These are phyloP conservation scores for Fabriciana adippe DNA, from an alignment of 2,888 invertebrate genomes.

Conservation along the genomic window DNA sequence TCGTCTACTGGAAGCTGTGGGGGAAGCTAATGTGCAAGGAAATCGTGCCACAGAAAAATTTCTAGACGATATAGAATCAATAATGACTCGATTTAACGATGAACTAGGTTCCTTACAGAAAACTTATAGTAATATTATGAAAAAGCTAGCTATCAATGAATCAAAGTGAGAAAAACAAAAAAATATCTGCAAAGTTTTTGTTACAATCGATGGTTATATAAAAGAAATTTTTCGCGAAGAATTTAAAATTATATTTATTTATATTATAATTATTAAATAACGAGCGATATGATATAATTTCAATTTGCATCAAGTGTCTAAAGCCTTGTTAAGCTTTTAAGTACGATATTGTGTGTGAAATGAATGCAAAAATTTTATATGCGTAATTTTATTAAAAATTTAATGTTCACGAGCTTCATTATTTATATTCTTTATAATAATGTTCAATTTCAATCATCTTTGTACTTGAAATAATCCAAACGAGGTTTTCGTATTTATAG, in stretches of 20 bases:
- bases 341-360: too few species aligned
- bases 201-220: too few species aligned
- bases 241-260: too few species aligned
- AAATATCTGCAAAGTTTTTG: too few species aligned
- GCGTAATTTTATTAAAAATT: not conserved
- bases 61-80: slow-evolving; percentile 47
- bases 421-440: not conserved
- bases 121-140: slow-evolving; percentile 35
- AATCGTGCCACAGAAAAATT: slow-evolving; percentile 50
- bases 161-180: too few species aligned
- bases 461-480: slow-evolving; percentile 2
- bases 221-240: too few species aligned
- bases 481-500: slow-evolving; percentile 11
- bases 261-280: not conserved
- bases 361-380: not conserved
- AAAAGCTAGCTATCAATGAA: slow-evolving; percentile 40
- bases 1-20: slow-evolving; percentile 37
- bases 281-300: not conserved
- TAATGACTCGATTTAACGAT: slow-evolving; percentile 46
- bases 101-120: slow-evolving; percentile 39
- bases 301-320: not conserved
- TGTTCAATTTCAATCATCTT: not conserved
- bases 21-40: slow-evolving; percentile 43
- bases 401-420: not conserved
- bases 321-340: too few species aligned